Percentiles rank a stretch among this genome's conserved stretches.
phyloP scores from a whole-genome alignment of 1,140 invertebrate species.

The Potamilus streckersoni region DNA sequence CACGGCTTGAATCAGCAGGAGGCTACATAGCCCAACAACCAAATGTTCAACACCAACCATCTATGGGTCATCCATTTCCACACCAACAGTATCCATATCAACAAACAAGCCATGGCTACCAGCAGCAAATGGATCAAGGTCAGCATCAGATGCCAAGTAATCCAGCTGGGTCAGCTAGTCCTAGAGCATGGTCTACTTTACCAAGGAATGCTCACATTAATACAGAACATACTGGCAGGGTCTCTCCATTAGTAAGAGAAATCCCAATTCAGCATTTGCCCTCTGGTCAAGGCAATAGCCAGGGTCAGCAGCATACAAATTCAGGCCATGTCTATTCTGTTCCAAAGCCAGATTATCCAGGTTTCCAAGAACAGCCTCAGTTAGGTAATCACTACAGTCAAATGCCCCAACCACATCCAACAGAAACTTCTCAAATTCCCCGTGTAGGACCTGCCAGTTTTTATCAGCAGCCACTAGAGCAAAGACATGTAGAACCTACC shows the following conservation, averaged over 20 bases:
- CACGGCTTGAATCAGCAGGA: too few relatives aligned
- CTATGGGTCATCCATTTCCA: too few relatives aligned
- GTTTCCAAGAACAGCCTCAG: slow-evolving; percentile 3
- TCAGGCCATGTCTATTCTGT: background rate
- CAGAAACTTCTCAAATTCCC: slow-evolving; percentile 45
- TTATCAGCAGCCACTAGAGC: slow-evolving; percentile 14
- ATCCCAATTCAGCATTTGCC: slow-evolving; percentile 30
- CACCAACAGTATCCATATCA: too few relatives aligned
- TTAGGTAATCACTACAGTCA: background rate
- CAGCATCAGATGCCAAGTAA: slow-evolving; percentile 22
- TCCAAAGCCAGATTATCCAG: slow-evolving; percentile 21
- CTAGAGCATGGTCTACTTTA: slow-evolving; percentile 6
- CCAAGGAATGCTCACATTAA: slow-evolving; percentile 4
- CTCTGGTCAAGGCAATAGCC: background rate
- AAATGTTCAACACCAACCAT: too few relatives aligned
- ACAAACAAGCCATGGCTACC: background rate
- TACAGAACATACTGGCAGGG: slow-evolving; percentile 4
- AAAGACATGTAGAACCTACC: background rate
- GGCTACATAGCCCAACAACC: too few relatives aligned
- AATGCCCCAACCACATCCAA: slow-evolving; percentile 2
- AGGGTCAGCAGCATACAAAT: background rate
- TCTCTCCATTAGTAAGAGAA: slow-evolving; percentile 12
- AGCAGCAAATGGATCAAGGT: background rate
- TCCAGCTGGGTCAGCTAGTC: slow-evolving; percentile 13
- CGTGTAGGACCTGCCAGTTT: slow-evolving; percentile 4